Conservation (phyloP, 2,888 invertebrate genomes). For the Galerucella calmariensis region DNA sequence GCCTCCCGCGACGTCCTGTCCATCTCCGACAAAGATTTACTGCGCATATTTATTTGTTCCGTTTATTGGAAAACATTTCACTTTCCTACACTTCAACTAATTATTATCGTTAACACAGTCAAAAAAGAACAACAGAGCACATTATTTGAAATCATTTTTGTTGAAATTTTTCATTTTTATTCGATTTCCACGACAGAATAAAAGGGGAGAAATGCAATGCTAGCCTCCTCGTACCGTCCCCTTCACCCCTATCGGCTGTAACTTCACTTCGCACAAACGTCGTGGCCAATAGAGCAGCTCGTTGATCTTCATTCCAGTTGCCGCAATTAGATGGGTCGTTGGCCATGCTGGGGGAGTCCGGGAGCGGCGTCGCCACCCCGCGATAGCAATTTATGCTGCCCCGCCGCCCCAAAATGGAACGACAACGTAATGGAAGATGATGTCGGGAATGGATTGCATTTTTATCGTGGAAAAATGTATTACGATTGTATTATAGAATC, state of each 20-base stretch:
- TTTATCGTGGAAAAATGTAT: constrained; percentile 23
- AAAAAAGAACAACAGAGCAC: no score
- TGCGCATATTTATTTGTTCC: not conserved
- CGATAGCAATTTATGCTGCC: constrained; percentile 29
- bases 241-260: constrained; percentile 46
- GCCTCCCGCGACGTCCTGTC: constrained; percentile 49
- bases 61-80: not conserved
- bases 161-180: constrained; percentile 1
- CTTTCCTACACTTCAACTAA: no score
- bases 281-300: constrained; percentile 73
- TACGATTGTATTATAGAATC: not conserved
- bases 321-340: constrained; percentile 79
- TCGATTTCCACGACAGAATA: constrained; percentile 1
- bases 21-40: constrained; percentile 9
- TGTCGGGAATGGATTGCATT: constrained; percentile 56
- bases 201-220: constrained; percentile 8
- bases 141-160: no score
- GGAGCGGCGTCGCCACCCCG: constrained; percentile 34
- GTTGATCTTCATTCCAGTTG: constrained; percentile 77
- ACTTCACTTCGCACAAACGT: constrained; percentile 57
- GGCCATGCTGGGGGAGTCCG: constrained; percentile 64
- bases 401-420: constrained; percentile 56
- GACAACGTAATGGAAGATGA: constrained; percentile 61
- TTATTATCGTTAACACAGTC: no score
- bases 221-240: constrained; percentile 50